Evolutionary conservation across 2,888 invertebrate species (phyloP).

Genomic region (Platerodrilus igneus): DNA sequence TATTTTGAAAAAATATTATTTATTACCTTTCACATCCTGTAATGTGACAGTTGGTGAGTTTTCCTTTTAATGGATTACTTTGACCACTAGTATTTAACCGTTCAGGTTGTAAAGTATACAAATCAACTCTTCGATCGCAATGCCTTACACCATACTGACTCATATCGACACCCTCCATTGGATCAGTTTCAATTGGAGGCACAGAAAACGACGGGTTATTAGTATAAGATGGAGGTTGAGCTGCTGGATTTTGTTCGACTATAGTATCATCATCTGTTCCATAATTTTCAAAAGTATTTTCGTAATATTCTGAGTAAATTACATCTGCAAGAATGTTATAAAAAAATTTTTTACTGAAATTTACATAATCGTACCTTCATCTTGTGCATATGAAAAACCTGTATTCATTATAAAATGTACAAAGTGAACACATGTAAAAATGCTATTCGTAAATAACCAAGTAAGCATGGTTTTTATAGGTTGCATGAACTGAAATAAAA

Average conservation of each 20-base stretch:
- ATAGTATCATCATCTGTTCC: conserved; percentile 16
- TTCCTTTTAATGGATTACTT: conserved; percentile 82
- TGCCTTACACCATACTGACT: conserved; percentile 61
- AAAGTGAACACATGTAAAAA: conserved; percentile 52
- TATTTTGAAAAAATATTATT: conserved; percentile 5
- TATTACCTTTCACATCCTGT: conserved; percentile 85
- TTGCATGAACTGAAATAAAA: conserved; percentile 50
- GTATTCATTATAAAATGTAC: conserved; percentile 46
- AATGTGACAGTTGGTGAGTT: conserved; percentile 81
- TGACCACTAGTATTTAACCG: conserved; percentile 71
- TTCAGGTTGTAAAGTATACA: conserved; percentile 79
- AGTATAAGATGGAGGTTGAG: conserved; percentile 46
- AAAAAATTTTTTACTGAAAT: too few species aligned
- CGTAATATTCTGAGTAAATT: conserved; percentile 30
- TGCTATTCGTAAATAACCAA: conserved; percentile 52
- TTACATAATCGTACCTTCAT: conserved; percentile 44
- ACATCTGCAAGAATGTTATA: conserved; percentile 19
- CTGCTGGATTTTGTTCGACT: conserved; percentile 39
- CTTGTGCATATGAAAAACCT: conserved; percentile 49
- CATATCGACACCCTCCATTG: conserved; percentile 45
- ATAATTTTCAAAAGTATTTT: conserved; percentile 25
- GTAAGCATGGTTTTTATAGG: conserved; percentile 55
- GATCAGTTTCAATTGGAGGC: conserved; percentile 45
- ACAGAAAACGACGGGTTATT: conserved; percentile 44
- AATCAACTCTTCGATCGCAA: conserved; percentile 83